A percentile compares a stretch with the other conserved stretches of the same genome.
Evolutionary conservation across 2,797 vertebrate species (phyloP).

Genomic region (Premnoplex brunnescens): DNA sequence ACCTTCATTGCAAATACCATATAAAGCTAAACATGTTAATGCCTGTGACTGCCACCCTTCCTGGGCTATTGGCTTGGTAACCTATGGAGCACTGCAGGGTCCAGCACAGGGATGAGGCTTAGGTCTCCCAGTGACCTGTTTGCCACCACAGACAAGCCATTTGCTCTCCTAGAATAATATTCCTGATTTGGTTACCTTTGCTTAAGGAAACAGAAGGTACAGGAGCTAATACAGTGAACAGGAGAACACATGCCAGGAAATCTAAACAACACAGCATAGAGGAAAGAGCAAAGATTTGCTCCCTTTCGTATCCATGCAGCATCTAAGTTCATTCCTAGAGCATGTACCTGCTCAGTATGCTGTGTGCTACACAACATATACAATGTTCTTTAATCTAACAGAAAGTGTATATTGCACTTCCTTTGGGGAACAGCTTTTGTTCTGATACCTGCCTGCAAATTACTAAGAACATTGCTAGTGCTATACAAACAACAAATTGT

Average conservation of each 20-base stretch:
- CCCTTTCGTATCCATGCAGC: not conserved
- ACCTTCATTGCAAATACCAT: not conserved
- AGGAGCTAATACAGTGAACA: not conserved
- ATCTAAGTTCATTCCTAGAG: not conserved
- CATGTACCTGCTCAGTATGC: not conserved
- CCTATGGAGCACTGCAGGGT: not conserved
- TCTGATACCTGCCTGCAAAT: slow-evolving; percentile 20
- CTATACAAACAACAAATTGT: slow-evolving; percentile 41
- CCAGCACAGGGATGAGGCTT: not conserved
- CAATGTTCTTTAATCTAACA: not conserved
- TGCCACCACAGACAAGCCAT: not conserved
- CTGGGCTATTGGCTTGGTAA: not conserved
- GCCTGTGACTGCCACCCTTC: not conserved
- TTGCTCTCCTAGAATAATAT: not conserved
- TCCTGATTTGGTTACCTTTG: not conserved
- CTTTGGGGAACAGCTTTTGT: not conserved
- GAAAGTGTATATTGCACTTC: not conserved
- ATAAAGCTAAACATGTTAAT: not conserved
- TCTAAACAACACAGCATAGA: not conserved
- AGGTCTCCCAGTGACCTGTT: not conserved
- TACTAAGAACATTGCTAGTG: not conserved
- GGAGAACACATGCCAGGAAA: not conserved
- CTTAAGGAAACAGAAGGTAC: not conserved
- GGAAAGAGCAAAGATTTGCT: not conserved
- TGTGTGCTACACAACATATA: not conserved